These are phyloP conservation scores for Ambastaia sidthimunki DNA, from an alignment of 2,797 vertebrate species.

Conservation along the genomic window DNA sequence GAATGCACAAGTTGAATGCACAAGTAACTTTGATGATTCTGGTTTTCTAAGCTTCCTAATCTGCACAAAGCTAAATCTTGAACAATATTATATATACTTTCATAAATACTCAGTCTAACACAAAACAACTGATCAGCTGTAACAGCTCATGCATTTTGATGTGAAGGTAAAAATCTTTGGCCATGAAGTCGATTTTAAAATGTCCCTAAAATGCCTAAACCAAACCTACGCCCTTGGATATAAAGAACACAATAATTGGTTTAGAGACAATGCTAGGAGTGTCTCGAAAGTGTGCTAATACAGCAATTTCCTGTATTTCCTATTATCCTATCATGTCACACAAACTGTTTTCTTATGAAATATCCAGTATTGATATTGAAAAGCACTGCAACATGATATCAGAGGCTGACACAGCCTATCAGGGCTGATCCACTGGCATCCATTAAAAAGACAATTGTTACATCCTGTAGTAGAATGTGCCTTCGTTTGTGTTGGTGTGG, in stretches of 20 bases:
- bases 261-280: background rate
- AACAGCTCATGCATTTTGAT: background rate
- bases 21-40: background rate
- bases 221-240: background rate
- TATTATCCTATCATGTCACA: background rate
- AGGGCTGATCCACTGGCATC: too few relatives aligned
- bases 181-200: too few relatives aligned
- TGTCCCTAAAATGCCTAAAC: background rate
- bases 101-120: background rate
- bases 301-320: background rate
- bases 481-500: background rate
- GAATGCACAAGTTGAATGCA: background rate
- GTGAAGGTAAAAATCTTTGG: background rate
- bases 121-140: background rate
- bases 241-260: background rate
- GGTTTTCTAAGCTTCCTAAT: too few relatives aligned
- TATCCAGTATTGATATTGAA: background rate
- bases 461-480: background rate
- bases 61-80: too few relatives aligned
- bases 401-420: too few relatives aligned
- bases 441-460: background rate
- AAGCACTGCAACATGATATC: background rate
- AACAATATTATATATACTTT: too few relatives aligned
- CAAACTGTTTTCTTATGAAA: background rate
- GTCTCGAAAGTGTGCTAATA: background rate